Evolutionary conservation across 2,797 vertebrate species (phyloP).

Genomic region (Notoglanidium macrostoma): DNA sequence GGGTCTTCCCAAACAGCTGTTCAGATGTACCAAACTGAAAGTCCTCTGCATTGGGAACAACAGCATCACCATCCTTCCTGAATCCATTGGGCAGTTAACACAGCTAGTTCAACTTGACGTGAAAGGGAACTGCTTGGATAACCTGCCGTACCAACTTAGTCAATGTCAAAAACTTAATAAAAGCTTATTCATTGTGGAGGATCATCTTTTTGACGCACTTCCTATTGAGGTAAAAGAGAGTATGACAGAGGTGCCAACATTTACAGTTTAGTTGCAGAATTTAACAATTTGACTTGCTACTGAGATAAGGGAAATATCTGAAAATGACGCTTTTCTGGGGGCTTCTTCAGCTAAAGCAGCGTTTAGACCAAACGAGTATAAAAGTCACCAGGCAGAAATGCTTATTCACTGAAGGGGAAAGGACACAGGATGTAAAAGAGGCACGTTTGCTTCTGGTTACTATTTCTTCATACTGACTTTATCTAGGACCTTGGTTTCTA

Average conservation of each 20-base stretch:
- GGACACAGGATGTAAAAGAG: not conserved
- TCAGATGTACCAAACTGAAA: constrained; percentile 91
- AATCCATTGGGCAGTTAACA: constrained; percentile 83
- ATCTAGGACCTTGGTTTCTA: not conserved
- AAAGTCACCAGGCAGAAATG: not conserved
- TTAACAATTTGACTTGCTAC: not conserved
- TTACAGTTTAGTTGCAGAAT: not conserved
- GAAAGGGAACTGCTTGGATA: constrained; percentile 92
- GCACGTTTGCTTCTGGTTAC: not conserved
- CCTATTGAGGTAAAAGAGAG: constrained; percentile 89
- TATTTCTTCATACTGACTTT: not conserved
- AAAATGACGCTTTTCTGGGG: not conserved
- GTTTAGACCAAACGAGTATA: not conserved
- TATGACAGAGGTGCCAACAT: not conserved
- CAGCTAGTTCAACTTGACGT: constrained; percentile 93
- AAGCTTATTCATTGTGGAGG: constrained; percentile 88
- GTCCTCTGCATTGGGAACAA: constrained; percentile 92
- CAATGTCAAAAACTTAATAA: constrained; percentile 89
- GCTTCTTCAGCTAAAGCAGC: not conserved
- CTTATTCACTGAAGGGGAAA: not conserved
- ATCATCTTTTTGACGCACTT: constrained; percentile 93
- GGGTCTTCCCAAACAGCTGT: constrained; percentile 87
- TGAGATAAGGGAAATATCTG: not conserved
- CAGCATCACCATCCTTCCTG: constrained; percentile 85
- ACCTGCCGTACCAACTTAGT: constrained; percentile 84